Percentiles rank a stretch among this genome's conserved stretches.
Conservation (phyloP, 1,140 invertebrate genomes). For the Uloborus diversus region DNA sequence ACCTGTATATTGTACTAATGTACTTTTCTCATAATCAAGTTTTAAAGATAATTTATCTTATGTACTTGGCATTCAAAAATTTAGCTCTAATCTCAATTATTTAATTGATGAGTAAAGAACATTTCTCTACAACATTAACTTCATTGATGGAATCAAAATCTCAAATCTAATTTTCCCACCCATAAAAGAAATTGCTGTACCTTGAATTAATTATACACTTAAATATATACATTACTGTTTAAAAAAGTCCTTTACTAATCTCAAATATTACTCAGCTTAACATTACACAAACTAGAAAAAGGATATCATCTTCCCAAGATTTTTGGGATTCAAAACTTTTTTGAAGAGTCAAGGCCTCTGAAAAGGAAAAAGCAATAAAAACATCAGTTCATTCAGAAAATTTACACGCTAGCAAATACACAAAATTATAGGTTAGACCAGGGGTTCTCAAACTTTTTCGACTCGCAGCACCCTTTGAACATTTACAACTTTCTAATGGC, state of each 20-base stretch:
- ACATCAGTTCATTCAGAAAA: background rate
- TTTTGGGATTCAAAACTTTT: slow-evolving; percentile 74
- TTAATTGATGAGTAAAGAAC: too few relatives aligned
- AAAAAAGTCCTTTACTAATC: background rate
- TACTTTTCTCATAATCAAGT: too few relatives aligned
- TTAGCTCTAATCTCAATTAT: too few relatives aligned
- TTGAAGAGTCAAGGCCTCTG: slow-evolving; percentile 81
- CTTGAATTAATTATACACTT: background rate
- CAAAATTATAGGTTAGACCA: slow-evolving; percentile 18
- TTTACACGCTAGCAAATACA: background rate
- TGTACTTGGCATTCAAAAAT: too few relatives aligned
- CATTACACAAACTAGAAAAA: slow-evolving; percentile 24
- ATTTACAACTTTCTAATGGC: background rate
- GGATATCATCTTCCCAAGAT: slow-evolving; percentile 82
- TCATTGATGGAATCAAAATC: background rate
- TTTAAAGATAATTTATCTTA: too few relatives aligned
- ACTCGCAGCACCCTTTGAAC: background rate
- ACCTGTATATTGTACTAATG: too few relatives aligned
- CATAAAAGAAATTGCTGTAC: background rate
- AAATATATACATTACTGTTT: background rate
- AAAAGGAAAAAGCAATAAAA: slow-evolving; percentile 56
- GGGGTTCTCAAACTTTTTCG: background rate
- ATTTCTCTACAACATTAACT: background rate
- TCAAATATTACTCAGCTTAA: background rate
- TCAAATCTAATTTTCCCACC: background rate